Conservation (phyloP, 2,888 invertebrate species). For the Melinaea menophilus region DNA sequence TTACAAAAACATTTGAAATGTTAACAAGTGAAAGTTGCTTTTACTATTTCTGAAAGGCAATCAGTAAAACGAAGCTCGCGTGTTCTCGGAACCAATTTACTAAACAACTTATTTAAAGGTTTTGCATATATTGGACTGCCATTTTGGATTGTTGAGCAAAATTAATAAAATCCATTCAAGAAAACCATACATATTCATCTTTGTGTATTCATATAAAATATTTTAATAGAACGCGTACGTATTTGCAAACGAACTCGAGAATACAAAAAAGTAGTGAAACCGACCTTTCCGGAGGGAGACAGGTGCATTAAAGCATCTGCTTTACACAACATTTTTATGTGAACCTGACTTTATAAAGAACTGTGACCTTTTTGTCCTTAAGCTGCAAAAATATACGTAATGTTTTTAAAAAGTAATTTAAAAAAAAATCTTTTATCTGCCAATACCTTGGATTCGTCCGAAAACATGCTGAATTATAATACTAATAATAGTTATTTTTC, state of each 20-base stretch:
- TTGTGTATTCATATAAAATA: too few species aligned
- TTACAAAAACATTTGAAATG: slow-evolving; percentile 4
- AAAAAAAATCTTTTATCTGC: background rate
- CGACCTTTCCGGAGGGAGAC: slow-evolving; percentile 18
- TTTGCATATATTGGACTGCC: background rate
- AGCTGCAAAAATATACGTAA: background rate
- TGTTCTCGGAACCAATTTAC: slow-evolving; percentile 12
- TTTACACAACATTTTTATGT: slow-evolving; percentile 15
- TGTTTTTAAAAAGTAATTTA: background rate
- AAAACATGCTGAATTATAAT: too few species aligned
- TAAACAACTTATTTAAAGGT: slow-evolving; percentile 3
- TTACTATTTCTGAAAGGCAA: slow-evolving; percentile 28
- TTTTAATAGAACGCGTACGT: too few species aligned
- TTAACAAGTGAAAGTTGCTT: slow-evolving; percentile 23
- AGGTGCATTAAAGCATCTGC: slow-evolving; percentile 28
- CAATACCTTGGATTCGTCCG: too few species aligned
- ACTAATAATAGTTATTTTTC: too few species aligned
- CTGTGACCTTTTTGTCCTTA: background rate
- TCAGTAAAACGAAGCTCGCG: slow-evolving; percentile 23
- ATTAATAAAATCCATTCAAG: background rate
- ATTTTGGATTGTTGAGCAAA: background rate
- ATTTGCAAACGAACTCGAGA: background rate
- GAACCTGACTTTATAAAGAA: slow-evolving; percentile 3
- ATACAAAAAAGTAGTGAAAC: background rate
- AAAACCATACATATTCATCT: too few species aligned